A percentile compares a stretch with the other conserved stretches of the same genome.
Evolutionary conservation across 2,797 vertebrate genomes (phyloP).

Genomic region (Margarornis squamiger): DNA sequence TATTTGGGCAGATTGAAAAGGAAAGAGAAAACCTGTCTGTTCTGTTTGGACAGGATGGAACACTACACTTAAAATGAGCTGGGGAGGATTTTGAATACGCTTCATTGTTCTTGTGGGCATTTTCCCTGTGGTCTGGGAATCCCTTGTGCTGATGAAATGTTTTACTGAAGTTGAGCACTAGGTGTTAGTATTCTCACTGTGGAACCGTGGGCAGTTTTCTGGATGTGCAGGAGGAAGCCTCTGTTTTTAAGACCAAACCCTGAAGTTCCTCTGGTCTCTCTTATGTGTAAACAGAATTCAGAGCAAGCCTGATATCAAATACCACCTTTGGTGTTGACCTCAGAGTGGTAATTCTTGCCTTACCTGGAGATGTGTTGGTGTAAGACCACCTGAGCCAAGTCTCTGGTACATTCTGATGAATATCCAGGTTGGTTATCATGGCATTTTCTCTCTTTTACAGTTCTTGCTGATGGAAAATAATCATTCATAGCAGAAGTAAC

Average conservation of each 20-base stretch:
- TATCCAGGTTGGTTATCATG: background rate
- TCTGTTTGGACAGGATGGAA: background rate
- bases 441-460: background rate
- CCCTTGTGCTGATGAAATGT: background rate
- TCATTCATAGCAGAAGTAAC: background rate
- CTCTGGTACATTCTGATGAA: background rate
- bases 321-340: background rate
- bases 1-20: background rate
- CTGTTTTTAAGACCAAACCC: background rate
- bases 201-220: background rate
- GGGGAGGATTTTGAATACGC: background rate
- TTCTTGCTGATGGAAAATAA: background rate
- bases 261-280: background rate
- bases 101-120: background rate
- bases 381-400: background rate
- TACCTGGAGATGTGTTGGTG: background rate
- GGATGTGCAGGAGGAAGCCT: background rate
- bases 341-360: background rate
- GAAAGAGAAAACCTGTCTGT: background rate
- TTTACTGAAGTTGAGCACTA: background rate
- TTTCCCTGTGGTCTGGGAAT: background rate
- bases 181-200: background rate
- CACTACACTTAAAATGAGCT: background rate
- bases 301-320: background rate
- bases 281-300: background rate